Evolutionary conservation across 2,113 vertebrate genomes (phyloP), one percentile per base, ranked within the genome.

Genomic region (Charadrius vociferus): DNA sequence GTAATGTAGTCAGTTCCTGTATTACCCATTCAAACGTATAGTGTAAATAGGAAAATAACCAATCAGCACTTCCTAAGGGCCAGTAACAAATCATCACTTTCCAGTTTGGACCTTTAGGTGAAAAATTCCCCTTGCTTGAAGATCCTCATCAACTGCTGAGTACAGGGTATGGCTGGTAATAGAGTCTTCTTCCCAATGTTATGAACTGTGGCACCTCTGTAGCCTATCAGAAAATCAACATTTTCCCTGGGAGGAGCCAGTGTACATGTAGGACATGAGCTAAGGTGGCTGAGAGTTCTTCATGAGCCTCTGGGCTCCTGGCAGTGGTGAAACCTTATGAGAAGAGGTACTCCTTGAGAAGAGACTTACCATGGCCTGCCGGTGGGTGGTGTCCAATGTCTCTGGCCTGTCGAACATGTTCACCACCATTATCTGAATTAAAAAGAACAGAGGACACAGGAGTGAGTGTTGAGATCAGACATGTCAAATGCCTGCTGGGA

Each of bases 381-480:
- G 56, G 81, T 1, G 52, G 23, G 81, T 30, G 96, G 30, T 7
- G 96, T 9, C 37, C 95, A 12, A 91, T 4, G 22, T 97, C 96
- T 65, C 96, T 90, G 90, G 61, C 96, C 90, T 85, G 90, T 9
- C 96, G 95, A 49, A 93, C 24, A 0, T 72, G 96, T 30, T 82
- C n/a, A 9, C 29, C 71, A 18, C 45, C 90, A 7, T 80, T 45
- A 91, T 8, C 96, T 97, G 32, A 61, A 77, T 61, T 4, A 59
- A 55, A 63, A 81, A 91, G 62, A 66, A 65, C 45, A 96, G 68
- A 89, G 59, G 88, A 92, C 43, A 81, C 30, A 80, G 67, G 27
- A 81, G 50, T 93, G 56, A 92, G 86, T 20, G 18, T 17, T 77
- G 39, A 52, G 34, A 73, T 63, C 0, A 58, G 29, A 15, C 24